phyloP scores from a whole-genome alignment of 2,797 vertebrate species.

The Karalla daura region DNA sequence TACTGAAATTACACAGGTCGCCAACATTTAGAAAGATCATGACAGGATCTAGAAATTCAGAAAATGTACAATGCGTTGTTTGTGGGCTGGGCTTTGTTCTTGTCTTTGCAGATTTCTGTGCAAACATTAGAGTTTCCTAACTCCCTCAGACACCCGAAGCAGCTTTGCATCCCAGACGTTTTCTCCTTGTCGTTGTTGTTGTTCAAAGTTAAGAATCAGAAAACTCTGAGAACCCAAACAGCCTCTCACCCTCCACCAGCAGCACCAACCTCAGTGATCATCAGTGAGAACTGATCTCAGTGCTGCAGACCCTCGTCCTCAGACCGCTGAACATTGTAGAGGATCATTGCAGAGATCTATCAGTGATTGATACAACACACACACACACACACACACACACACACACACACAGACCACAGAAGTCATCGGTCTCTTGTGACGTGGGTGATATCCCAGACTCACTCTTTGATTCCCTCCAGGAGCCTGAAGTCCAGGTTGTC shows the following conservation, averaged over 20 bases:
- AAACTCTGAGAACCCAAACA: no score
- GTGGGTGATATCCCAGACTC: no score
- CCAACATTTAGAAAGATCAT: not conserved
- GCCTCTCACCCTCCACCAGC: no score
- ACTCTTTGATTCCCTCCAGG: conserved; percentile 95
- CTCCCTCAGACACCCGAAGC: not conserved
- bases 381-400: no score
- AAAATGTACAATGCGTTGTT: not conserved
- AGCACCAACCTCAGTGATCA: no score
- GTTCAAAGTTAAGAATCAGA: not conserved
- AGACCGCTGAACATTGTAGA: no score
- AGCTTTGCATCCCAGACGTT: not conserved
- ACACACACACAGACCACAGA: no score
- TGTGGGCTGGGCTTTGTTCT: not conserved
- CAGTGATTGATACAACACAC: no score
- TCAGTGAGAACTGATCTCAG: no score
- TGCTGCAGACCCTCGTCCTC: no score
- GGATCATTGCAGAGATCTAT: no score
- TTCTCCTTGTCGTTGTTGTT: not conserved
- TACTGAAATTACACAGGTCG: not conserved
- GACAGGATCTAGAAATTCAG: not conserved
- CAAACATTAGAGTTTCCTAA: not conserved
- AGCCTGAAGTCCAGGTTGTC: conserved; percentile 96
- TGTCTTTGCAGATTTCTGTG: not conserved
- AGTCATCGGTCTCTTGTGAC: no score